phyloP scores from a whole-genome alignment of 2,888 invertebrate species.

The Andrena minutula region DNA sequence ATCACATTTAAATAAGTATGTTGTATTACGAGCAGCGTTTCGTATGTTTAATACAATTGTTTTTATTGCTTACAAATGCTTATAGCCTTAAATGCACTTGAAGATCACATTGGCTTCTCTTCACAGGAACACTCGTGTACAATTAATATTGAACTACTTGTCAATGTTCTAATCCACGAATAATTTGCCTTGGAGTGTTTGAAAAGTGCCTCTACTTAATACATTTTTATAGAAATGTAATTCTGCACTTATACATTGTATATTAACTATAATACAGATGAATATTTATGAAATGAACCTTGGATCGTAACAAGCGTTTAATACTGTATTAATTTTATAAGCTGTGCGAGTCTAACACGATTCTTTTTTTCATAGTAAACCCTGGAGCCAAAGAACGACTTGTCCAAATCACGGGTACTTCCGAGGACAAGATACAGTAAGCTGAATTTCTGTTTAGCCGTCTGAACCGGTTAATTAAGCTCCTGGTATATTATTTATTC shows the following conservation, averaged over 20 bases:
- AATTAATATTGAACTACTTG: slow-evolving; percentile 29
- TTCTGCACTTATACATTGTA: slow-evolving; percentile 33
- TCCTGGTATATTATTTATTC: background rate
- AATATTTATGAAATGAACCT: slow-evolving; percentile 37
- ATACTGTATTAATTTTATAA: slow-evolving; percentile 33
- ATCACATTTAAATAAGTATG: slow-evolving; percentile 22
- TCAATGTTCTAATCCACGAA: slow-evolving; percentile 51
- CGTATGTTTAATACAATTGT: slow-evolving; percentile 29
- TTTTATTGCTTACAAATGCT: slow-evolving; percentile 49
- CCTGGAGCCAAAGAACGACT: slow-evolving; percentile 97
- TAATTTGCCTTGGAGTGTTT: slow-evolving; percentile 44
- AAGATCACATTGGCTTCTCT: slow-evolving; percentile 32
- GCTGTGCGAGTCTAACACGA: slow-evolving; percentile 30
- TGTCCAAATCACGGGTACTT: slow-evolving; percentile 97
- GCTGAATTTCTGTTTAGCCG: slow-evolving; percentile 78
- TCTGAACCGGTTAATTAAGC: background rate
- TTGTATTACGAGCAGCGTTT: slow-evolving; percentile 32
- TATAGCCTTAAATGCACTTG: slow-evolving; percentile 36
- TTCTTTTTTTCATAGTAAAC: slow-evolving; percentile 89
- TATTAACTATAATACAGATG: slow-evolving; percentile 54
- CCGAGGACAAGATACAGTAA: slow-evolving; percentile 96
- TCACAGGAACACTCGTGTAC: slow-evolving; percentile 37
- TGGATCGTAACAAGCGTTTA: slow-evolving; percentile 34
- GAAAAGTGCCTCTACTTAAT: slow-evolving; percentile 34
- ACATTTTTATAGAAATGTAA: slow-evolving; percentile 33